Conservation (phyloP, 2,113 vertebrate genomes). For the Cheilinus undulatus region DNA sequence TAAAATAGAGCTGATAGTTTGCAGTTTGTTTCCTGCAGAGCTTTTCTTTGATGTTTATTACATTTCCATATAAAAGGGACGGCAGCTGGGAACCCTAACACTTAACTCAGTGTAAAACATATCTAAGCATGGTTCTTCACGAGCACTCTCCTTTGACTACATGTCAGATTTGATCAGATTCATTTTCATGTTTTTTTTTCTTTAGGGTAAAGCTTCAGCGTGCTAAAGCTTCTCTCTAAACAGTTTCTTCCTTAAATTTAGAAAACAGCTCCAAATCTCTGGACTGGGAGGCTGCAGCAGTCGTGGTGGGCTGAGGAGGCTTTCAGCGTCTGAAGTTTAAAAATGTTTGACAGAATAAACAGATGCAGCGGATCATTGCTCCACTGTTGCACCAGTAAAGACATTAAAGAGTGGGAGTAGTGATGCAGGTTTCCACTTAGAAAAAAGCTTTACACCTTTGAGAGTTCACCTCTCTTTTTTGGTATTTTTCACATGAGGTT, state of each 20-base stretch:
- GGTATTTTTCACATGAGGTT: slow-evolving; percentile 1
- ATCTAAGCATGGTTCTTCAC: background rate
- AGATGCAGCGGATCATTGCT: slow-evolving; percentile 39
- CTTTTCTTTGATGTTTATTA: slow-evolving; percentile 8
- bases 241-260: slow-evolving; percentile 42
- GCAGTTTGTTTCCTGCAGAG: slow-evolving; percentile 1
- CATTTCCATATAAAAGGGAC: background rate
- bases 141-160: background rate
- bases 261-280: slow-evolving; percentile 49
- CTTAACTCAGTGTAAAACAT: background rate
- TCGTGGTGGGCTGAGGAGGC: slow-evolving; percentile 23
- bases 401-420: slow-evolving; percentile 11
- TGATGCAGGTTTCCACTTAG: slow-evolving; percentile 17
- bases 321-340: slow-evolving; percentile 39
- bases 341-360: slow-evolving; percentile 52
- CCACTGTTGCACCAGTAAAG: slow-evolving; percentile 4
- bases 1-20: background rate
- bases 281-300: slow-evolving; percentile 28
- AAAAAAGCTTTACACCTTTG: slow-evolving; percentile 1
- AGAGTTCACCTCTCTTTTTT: slow-evolving; percentile 13
- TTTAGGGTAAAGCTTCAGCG: background rate
- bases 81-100: background rate
- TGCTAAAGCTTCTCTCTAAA: slow-evolving; percentile 28
- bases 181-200: background rate
- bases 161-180: no score